Conservation (phyloP, 2,797 vertebrate genomes). For the Gastrophryne carolinensis region DNA sequence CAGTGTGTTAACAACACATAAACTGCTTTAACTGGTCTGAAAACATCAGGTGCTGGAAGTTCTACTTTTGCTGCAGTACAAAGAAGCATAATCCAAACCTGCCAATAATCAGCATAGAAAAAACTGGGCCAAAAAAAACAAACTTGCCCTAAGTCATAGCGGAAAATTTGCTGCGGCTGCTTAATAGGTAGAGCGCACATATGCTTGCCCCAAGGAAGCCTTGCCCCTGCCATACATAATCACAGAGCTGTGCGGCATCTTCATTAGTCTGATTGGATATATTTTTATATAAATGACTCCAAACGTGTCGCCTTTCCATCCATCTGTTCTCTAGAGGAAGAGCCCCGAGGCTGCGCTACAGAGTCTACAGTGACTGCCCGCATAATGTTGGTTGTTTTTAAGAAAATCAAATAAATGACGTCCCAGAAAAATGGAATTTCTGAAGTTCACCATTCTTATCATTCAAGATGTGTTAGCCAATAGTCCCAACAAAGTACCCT, state of each 20-base stretch:
- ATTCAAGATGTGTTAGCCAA: no score
- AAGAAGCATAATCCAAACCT: not conserved
- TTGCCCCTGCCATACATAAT: not conserved
- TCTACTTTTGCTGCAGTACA: not conserved
- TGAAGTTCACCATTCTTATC: no score
- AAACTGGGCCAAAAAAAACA: constrained; percentile 18
- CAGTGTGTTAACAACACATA: no score
- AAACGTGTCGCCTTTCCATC: not conserved
- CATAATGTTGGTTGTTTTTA: constrained; percentile 6
- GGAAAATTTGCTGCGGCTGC: not conserved
- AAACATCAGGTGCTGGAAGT: no score
- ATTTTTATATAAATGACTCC: constrained; percentile 9
- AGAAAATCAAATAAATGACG: not conserved
- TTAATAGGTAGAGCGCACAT: not conserved
- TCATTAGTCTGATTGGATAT: not conserved
- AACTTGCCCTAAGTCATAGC: constrained; percentile 11
- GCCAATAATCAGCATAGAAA: not conserved
- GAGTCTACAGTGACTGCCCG: not conserved
- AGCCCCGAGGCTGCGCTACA: constrained; percentile 5
- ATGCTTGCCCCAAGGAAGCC: constrained; percentile 4
- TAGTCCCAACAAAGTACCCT: no score
- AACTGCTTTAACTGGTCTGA: no score
- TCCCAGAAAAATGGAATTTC: no score
- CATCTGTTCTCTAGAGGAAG: not conserved
- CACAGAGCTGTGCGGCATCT: not conserved